Base-by-base conservation (phyloP, 2,888 invertebrate species). In the Cephus runcator region DNA sequence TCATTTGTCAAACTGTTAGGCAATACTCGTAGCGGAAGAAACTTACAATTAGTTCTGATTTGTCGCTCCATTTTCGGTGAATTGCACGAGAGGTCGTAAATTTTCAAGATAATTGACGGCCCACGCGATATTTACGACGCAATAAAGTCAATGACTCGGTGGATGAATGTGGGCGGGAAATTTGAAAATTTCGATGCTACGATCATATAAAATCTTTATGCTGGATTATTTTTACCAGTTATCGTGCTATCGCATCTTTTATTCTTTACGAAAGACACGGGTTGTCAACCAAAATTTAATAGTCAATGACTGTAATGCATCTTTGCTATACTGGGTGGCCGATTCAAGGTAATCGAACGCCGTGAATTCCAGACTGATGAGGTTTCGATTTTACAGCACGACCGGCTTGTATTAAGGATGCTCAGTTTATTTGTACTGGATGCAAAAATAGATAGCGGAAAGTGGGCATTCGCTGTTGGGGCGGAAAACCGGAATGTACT, bases 331-430 rank as follows among this genome's bases (percentile, higher is more conserved):
- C 23, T 2, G 56, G 23, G 23, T 23, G 23, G 23, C 9, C 9
- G 2, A 56, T 56, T 56, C 56, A 6, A 56, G 56, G 9, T 23
- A 56, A 23, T 56, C 56, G 56, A 56, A 56, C 23, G 56, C 23
- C 9, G 9, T 23, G 56, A 56, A 56, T 56, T 56, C 56, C 56
- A 56, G 56, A 9, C 56, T 56, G 56, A 56, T 23, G 56, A 73
- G 74, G n/a, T 73, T 40, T 34, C 30, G 76, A 76, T 76, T 76
- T 56, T 12, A 68, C 36, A 12, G 36, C 34, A 69, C 69, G 73
- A 77, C 73, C 77, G 68, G 73, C 73, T 68, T 73, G 35, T 68
- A 73, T 77, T 73, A 77, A 77, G 40, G 73, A 69, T 68, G 33
- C 73, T 68, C 6, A 31, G 77, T 73, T 77, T 73, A 36, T 73